phyloP scores from a whole-genome alignment of 2,888 invertebrate species.

The Trissolcus brochymenae region DNA sequence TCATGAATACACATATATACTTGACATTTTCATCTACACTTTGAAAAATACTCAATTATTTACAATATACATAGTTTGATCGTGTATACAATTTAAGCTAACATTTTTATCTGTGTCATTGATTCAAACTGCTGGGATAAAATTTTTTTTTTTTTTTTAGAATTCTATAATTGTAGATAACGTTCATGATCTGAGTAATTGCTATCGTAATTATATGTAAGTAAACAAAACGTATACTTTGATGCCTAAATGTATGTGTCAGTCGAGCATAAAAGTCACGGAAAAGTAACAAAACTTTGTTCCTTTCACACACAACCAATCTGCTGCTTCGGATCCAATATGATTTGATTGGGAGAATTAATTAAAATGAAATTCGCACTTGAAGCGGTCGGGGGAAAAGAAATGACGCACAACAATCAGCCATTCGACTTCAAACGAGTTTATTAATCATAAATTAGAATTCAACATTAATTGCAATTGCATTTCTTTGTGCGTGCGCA shows the following conservation, averaged over 20 bases:
- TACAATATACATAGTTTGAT: constrained; percentile 42
- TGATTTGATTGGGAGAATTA: constrained; percentile 15
- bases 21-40: constrained; percentile 40
- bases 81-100: constrained; percentile 29
- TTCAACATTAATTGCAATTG: constrained; percentile 37
- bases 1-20: constrained; percentile 25
- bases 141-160: constrained; percentile 27
- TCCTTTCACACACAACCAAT: neutral
- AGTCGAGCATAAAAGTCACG: constrained; percentile 34
- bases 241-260: constrained; percentile 7
- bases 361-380: constrained; percentile 24
- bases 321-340: neutral
- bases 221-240: constrained; percentile 22
- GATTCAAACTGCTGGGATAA: constrained; percentile 46
- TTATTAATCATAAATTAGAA: constrained; percentile 42
- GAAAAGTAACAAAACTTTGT: constrained; percentile 24
- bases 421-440: constrained; percentile 27
- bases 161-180: constrained; percentile 37
- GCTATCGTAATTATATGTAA: constrained; percentile 40
- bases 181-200: constrained; percentile 25
- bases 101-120: constrained; percentile 47
- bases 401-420: constrained; percentile 24
- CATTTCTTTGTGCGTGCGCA: constrained; percentile 36
- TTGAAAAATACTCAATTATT: constrained; percentile 32
- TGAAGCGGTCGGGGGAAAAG: constrained; percentile 2